These are phyloP conservation scores for Nothocercus nigrocapillus DNA, from an alignment of 2,113 vertebrate species.

Conservation along the genomic window DNA sequence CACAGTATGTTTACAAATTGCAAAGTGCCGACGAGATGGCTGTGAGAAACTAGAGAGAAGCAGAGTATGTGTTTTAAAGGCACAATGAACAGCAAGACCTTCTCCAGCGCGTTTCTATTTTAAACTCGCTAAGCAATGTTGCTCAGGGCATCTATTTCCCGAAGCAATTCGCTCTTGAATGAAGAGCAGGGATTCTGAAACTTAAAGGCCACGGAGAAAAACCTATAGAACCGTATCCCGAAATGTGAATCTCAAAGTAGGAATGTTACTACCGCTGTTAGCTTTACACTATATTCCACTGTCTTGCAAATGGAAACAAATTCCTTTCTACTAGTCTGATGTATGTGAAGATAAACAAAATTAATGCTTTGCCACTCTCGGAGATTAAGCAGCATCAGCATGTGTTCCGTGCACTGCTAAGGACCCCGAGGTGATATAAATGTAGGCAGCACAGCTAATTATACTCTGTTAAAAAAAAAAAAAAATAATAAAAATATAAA, in stretches of 20 bases:
- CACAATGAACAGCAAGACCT: not conserved
- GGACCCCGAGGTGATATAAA: not conserved
- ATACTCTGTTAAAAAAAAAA: not conserved
- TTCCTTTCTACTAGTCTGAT: not conserved
- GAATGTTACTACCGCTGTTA: not conserved
- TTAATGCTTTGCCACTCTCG: not conserved
- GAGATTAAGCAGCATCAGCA: not conserved
- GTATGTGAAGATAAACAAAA: not conserved
- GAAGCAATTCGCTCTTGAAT: conserved; percentile 39
- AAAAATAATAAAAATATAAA: not conserved
- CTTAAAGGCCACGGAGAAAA: conserved; percentile 34
- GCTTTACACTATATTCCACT: not conserved
- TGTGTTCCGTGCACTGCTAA: not conserved
- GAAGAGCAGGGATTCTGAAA: conserved; percentile 9
- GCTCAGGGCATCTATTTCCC: conserved; percentile 46
- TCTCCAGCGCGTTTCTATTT: conserved; percentile 55
- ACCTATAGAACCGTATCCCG: not conserved
- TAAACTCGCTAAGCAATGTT: conserved; percentile 32
- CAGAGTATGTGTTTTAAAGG: not conserved
- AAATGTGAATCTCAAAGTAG: not conserved
- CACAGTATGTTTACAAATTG: not conserved
- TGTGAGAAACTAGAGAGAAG: conserved; percentile 7
- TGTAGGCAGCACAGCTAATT: not conserved
- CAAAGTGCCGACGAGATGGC: conserved; percentile 1
- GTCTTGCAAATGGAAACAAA: conserved; percentile 33